Evolutionary conservation across 1,140 invertebrate species (phyloP).

Genomic region (Leguminivora glycinivorella): DNA sequence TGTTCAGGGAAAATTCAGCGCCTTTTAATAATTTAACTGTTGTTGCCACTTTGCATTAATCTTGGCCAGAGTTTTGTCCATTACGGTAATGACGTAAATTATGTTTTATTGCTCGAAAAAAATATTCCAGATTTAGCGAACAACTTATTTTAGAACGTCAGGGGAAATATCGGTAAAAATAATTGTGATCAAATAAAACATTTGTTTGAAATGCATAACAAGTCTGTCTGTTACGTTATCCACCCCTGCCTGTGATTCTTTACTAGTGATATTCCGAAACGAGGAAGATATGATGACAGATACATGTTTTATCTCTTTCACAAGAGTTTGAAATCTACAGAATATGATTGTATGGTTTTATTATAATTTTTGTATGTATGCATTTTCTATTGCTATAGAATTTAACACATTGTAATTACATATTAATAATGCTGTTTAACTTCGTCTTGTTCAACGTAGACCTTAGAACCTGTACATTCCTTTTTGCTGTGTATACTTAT

Average conservation of each 20-base stretch:
- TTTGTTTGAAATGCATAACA: background rate
- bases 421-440: too few relatives aligned
- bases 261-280: background rate
- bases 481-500: too few relatives aligned
- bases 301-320: background rate
- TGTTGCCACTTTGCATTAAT: slow-evolving; percentile 20
- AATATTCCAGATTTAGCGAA: background rate
- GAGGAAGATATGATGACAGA: background rate
- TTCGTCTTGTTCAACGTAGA: too few relatives aligned
- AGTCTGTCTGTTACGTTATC: background rate
- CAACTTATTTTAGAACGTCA: background rate
- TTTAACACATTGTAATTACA: too few relatives aligned
- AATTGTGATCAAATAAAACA: background rate
- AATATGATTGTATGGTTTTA: too few relatives aligned
- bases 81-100: slow-evolving; percentile 1
- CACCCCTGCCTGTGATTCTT: too few relatives aligned
- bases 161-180: background rate
- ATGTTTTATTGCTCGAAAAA: background rate
- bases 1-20: slow-evolving; percentile 1
- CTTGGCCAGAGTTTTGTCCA: background rate
- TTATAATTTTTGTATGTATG: too few relatives aligned
- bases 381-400: too few relatives aligned
- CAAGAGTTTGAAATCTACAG: background rate
- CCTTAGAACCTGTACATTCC: too few relatives aligned
- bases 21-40: slow-evolving; percentile 11